phyloP scores from a whole-genome alignment of 2,113 vertebrate genomes.

The Cyanistes caeruleus region DNA sequence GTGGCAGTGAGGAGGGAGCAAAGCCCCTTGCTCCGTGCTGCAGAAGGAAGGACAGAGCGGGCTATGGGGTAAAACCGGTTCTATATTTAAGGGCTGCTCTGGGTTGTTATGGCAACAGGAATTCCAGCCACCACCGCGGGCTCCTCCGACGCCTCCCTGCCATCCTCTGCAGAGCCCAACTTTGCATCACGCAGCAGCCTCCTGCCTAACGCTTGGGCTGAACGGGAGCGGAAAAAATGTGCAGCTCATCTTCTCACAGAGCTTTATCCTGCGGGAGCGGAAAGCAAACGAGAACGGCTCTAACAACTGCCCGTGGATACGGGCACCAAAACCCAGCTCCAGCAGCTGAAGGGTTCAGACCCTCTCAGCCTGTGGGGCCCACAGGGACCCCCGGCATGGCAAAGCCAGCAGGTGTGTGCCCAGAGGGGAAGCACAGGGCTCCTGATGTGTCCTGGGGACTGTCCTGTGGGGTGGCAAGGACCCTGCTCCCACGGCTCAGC shows the following conservation, averaged over 20 bases:
- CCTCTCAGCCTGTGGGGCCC: background rate
- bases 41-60: background rate
- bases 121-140: constrained; percentile 21
- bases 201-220: background rate
- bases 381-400: background rate
- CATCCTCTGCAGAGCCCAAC: constrained; percentile 41
- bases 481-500: background rate
- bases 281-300: background rate
- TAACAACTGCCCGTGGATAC: background rate
- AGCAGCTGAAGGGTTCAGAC: background rate
- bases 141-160: background rate
- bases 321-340: background rate
- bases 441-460: rapidly evolving
- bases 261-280: background rate
- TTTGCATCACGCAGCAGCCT: constrained; percentile 2
- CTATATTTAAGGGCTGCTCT: constrained; percentile 19
- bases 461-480: background rate
- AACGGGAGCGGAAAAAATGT: background rate
- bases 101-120: constrained; percentile 61
- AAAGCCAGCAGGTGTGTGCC: background rate
- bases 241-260: background rate
- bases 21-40: background rate
- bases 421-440: rapidly evolving
- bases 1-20: background rate
- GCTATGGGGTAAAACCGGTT: background rate